phyloP scores from a whole-genome alignment of 2,888 invertebrate species.

The Coleophora deauratella region DNA sequence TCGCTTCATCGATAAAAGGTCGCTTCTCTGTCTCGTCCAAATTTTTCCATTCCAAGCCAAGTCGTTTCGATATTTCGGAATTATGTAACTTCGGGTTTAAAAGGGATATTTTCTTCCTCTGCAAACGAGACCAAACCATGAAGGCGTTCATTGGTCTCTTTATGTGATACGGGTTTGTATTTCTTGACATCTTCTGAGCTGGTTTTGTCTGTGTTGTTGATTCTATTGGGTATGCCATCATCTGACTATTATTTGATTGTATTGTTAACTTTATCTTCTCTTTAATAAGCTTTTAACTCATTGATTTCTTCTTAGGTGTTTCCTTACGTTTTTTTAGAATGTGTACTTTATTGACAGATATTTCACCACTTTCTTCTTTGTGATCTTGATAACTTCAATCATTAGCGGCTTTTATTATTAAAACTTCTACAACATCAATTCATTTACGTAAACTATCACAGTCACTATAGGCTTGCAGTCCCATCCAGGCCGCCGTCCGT shows the following conservation, averaged over 20 bases:
- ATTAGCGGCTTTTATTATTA: no score
- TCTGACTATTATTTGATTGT: no score
- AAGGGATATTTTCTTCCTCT: slow-evolving; percentile 87
- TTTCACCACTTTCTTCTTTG: no score
- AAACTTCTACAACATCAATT: no score
- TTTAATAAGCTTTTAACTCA: no score
- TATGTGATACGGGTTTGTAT: slow-evolving; percentile 80
- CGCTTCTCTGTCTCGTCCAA: slow-evolving; percentile 85
- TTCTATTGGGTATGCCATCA: slow-evolving; percentile 51
- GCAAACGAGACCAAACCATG: slow-evolving; percentile 97
- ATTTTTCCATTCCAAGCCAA: slow-evolving; percentile 90
- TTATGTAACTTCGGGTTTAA: slow-evolving; percentile 87
- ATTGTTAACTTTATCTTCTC: no score
- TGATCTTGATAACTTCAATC: no score
- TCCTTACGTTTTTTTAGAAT: no score
- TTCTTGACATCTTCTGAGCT: slow-evolving; percentile 62
- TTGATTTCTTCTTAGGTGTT: no score
- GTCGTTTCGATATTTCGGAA: slow-evolving; percentile 85
- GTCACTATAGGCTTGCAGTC: no score
- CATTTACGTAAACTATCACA: no score
- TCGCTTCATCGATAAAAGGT: slow-evolving; percentile 93
- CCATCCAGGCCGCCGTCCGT: slow-evolving; percentile 27
- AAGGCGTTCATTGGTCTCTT: slow-evolving; percentile 99
- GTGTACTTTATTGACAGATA: no score
- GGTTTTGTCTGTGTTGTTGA: slow-evolving; percentile 30